Evolutionary conservation across 2,888 invertebrate species (phyloP), one percentile per base, ranked within the genome.

Genomic region (Eulithis testata): DNA sequence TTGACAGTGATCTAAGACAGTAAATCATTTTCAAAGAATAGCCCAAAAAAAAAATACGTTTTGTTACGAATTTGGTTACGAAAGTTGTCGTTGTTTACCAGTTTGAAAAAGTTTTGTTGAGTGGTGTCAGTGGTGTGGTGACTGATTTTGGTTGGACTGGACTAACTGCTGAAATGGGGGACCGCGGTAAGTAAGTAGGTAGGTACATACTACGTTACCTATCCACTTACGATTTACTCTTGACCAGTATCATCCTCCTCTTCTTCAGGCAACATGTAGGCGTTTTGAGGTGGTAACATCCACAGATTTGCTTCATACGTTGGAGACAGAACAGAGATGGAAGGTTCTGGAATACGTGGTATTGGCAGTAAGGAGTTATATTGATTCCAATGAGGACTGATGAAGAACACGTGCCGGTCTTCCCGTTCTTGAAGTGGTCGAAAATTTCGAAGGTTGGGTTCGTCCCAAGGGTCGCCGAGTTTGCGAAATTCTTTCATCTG

Each of bases 401-500:
- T 93, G 63, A 94, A 94, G 71, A 94, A 94, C 0, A 95, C 71
- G 14, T 86, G 86, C 45, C 94, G 83, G 7, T 86, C 80, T 27
- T 79, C 74, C 4, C 84, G 74, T 2, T 90, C 88, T 77, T 94
- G 94, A 2, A 94, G 80, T 0, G 90, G 83, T 65, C 95, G 89
- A 70, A 82, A 94, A 80, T 95, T 95, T n/a, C 89, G 76, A 8
- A 88, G 70, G 44, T 94, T 89, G 0, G 90, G 93, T 58, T 93
- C 89, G 61, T 92, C 91, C 90, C 90, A 92, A 0, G 89, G 88
- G 58, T 94, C 87, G 77, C 92, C 86, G 7, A 95, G 73, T 53
- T 85, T 90, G 11, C 95, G 93, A 72, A 96, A 94, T 72, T 89
- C 81, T 65, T 90, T 91, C 77, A 95, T 85, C 95, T 95, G 51